phyloP scores from a whole-genome alignment of 1,140 invertebrate genomes.

The Drosophila takahashii region DNA sequence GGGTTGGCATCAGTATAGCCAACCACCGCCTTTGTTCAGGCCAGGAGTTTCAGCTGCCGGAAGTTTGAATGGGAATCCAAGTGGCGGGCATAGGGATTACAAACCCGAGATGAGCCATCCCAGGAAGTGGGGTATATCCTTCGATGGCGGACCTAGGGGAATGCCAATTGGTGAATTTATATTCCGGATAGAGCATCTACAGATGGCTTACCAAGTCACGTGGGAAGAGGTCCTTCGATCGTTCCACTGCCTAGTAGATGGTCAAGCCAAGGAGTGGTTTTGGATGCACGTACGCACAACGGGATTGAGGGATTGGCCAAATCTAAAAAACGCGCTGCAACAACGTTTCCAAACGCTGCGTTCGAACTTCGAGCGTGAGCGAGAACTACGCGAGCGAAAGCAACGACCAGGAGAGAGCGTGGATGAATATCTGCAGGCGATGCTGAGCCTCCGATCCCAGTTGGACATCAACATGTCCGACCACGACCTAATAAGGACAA shows the following conservation, averaged over 20 bases:
- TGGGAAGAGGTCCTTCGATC: conserved; percentile 2
- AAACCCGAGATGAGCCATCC: neutral
- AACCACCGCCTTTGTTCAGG: neutral
- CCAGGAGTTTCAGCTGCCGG: neutral
- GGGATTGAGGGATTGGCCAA: neutral
- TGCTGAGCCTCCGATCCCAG: neutral
- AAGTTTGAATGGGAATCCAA: neutral
- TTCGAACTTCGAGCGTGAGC: too few relatives aligned
- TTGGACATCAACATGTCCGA: neutral
- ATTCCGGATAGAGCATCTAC: neutral
- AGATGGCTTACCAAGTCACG: neutral
- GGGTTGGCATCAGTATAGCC: conserved; percentile 1
- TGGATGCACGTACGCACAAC: neutral
- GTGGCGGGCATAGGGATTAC: neutral
- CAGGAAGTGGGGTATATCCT: neutral
- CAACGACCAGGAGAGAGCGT: too few relatives aligned
- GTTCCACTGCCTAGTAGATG: neutral
- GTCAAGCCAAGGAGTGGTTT: conserved; percentile 1
- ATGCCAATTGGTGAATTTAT: neutral
- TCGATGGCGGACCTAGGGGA: neutral
- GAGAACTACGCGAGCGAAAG: too few relatives aligned
- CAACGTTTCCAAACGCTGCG: neutral
- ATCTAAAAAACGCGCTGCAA: neutral
- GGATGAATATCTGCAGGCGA: too few relatives aligned
- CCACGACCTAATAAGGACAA: neutral